phyloP scores from a whole-genome alignment of 2,113 vertebrate genomes.

The Pristiophorus japonicus region DNA sequence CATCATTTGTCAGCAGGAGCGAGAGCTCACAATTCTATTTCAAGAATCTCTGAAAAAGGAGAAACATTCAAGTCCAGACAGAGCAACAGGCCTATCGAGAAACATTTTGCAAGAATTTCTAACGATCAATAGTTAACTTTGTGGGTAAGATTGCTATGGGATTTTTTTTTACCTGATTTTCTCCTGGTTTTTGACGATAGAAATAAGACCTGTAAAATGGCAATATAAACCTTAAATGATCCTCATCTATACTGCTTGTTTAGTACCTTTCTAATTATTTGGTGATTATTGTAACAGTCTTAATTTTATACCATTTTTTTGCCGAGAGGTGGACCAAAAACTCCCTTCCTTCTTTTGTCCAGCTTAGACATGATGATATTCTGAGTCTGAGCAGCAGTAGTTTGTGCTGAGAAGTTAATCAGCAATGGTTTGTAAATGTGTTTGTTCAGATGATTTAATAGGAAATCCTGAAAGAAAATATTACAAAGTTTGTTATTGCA shows the following conservation, averaged over 20 bases:
- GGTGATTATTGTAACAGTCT: not conserved
- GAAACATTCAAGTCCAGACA: not conserved
- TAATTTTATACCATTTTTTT: slow-evolving; percentile 69
- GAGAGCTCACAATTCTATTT: not conserved
- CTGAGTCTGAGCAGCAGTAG: slow-evolving; percentile 80
- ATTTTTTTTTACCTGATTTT: not conserved
- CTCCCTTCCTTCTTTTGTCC: slow-evolving; percentile 78
- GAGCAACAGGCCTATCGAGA: not conserved
- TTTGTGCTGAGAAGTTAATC: slow-evolving; percentile 88
- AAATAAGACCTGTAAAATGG: not conserved
- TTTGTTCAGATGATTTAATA: slow-evolving; percentile 73
- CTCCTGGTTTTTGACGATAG: not conserved
- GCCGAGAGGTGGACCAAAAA: slow-evolving; percentile 75
- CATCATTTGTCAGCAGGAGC: not conserved
- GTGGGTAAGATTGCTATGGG: not conserved
- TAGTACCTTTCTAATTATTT: not conserved
- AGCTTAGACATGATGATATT: slow-evolving; percentile 85
- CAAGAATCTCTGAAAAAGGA: not conserved
- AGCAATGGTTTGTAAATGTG: slow-evolving; percentile 75
- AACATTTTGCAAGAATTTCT: not conserved
- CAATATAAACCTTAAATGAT: not conserved
- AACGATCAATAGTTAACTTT: not conserved
- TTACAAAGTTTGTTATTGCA: slow-evolving; percentile 36
- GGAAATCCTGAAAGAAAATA: slow-evolving; percentile 69
- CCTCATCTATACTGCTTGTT: not conserved